Percentiles rank a stretch among this genome's conserved stretches.
These are phyloP conservation scores for Onchidella celtica DNA, from an alignment of 2,888 invertebrate genomes.

Conservation along the genomic window DNA sequence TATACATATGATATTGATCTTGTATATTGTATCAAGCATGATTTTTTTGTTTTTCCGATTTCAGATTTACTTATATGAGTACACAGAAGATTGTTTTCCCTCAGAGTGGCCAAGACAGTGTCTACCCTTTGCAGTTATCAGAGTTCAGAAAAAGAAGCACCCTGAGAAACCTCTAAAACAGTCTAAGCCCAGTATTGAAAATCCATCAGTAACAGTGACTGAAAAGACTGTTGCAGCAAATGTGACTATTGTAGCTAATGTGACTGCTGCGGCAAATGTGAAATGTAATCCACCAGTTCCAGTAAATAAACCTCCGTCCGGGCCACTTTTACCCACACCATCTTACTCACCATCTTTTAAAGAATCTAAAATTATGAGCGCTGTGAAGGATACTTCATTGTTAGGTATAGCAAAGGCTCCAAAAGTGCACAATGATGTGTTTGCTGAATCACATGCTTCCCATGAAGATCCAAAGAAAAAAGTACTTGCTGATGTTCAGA, in stretches of 20 bases:
- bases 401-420: too few species aligned
- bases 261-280: background rate
- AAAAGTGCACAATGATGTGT: too few species aligned
- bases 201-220: background rate
- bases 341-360: background rate
- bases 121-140: conserved; percentile 68
- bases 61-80: conserved; percentile 73
- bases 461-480: too few species aligned
- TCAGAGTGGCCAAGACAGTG: conserved; percentile 67
- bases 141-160: conserved; percentile 10
- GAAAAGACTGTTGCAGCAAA: background rate
- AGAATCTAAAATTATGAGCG: too few species aligned
- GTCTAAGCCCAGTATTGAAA: background rate
- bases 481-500: too few species aligned
- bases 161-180: background rate
- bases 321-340: background rate
- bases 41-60: conserved; percentile 41
- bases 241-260: background rate
- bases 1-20: too few species aligned
- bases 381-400: too few species aligned
- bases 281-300: background rate
- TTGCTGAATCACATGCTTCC: too few species aligned
- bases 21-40: too few species aligned
- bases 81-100: conserved; percentile 70
- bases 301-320: background rate